Percentiles rank a stretch among this genome's conserved stretches.
Evolutionary conservation across 2,888 invertebrate genomes (phyloP).

Genomic region (Drosophila fungiperda): DNA sequence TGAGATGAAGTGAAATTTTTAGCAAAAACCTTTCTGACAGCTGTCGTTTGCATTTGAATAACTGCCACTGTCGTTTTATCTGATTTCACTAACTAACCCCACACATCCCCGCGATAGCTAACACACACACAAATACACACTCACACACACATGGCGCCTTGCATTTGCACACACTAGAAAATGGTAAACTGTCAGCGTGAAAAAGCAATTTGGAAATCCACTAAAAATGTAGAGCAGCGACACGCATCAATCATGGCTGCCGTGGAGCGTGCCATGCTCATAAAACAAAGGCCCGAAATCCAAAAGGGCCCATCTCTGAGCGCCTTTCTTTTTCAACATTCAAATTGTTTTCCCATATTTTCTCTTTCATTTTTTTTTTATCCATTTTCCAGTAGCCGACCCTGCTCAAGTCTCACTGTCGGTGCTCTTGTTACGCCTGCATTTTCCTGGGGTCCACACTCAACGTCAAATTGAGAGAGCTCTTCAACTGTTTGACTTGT

Average conservation of each 20-base stretch:
- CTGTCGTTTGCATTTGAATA: constrained; percentile 82
- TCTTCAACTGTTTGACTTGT: constrained; percentile 55
- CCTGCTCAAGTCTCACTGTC: constrained; percentile 16
- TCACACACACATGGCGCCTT: not conserved
- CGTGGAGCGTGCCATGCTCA: constrained; percentile 60
- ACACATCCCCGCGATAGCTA: not conserved
- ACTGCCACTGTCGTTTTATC: constrained; percentile 62
- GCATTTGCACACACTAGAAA: constrained; percentile 37
- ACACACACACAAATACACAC: not conserved
- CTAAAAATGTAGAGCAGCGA: constrained; percentile 63
- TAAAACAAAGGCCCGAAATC: constrained; percentile 66
- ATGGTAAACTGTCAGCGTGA: constrained; percentile 75
- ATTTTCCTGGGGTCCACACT: constrained; percentile 14
- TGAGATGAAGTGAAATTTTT: constrained; percentile 62
- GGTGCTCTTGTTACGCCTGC: constrained; percentile 6
- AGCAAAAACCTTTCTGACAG: constrained; percentile 73
- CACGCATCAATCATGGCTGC: constrained; percentile 73
- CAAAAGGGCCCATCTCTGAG: constrained; percentile 31
- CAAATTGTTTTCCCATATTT: constrained; percentile 79
- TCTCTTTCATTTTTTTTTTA: constrained; percentile 15
- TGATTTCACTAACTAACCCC: constrained; percentile 7
- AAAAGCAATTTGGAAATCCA: constrained; percentile 79
- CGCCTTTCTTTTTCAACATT: constrained; percentile 70
- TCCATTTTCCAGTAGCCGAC: constrained; percentile 11
- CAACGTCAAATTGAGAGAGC: constrained; percentile 38